Evolutionary conservation across 1,140 invertebrate genomes (phyloP), one percentile per base, ranked within the genome.

Genomic region (Brachionus asplanchnoidis): DNA sequence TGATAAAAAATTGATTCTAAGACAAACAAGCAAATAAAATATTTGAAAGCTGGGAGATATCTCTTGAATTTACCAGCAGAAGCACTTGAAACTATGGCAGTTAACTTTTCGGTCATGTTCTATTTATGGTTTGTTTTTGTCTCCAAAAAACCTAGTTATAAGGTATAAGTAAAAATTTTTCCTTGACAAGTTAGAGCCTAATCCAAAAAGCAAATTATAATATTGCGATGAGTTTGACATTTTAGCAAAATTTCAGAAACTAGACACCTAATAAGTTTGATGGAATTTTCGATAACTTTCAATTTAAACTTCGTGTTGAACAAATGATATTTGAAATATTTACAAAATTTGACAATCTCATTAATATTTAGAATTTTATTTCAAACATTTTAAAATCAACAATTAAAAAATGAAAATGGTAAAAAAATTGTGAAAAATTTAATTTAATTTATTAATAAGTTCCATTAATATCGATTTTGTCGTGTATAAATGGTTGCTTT

Each of bases 321-420:
- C 32, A 17, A 42, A 12, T 42, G 36, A 73, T n/a, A 42, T 73
- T 42, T 73, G 8, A 73, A 73, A 73, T 73, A 73, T 42, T 73
- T 40, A 42, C n/a, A 20, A 60, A 17, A 46, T 20, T 73, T 40
- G 68, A 73, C 68, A 40, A 73, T 73, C 40, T 73, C 68, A 73
- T 73, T 73, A 73, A 73, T 73, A 73, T 73, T 73, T 73, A 40
- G 36, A 73, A 40, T 20, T 40, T 73, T 17, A 73, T 73, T 73
- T 73, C 68, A 73, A 73, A 42, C 68, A 73, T 73, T 73, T 73
- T 42, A 73, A 73, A 73, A 73, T 40, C n/a, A 42, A 73, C 32
- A 20, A 40, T 73, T 40, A 20, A 73, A 40, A 32, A 40, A 40
- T 17, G 28, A 14, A n/a, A 36, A 14, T 12, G n/a, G 7, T 68